A percentile compares a stretch with the other conserved stretches of the same genome.
Conservation (phyloP, 2,797 vertebrate genomes). For the Threskiornis aethiopicus region DNA sequence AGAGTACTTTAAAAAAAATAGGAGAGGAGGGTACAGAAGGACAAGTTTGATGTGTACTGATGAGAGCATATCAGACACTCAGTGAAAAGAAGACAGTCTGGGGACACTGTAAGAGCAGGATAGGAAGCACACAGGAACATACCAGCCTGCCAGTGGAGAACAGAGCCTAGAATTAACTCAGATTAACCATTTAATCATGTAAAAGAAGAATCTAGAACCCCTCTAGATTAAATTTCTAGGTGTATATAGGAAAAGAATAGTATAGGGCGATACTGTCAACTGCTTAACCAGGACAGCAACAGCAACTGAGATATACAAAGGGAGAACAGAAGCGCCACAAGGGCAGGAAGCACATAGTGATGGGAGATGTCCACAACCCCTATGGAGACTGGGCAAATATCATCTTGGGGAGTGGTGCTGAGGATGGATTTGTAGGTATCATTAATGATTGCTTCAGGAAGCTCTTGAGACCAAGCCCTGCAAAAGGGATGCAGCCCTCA, state of each 20-base stretch:
- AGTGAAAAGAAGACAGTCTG: neutral
- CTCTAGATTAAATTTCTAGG: neutral
- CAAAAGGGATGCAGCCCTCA: neutral
- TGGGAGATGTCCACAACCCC: neutral
- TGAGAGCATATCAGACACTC: neutral
- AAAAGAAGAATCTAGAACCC: neutral
- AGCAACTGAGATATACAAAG: neutral
- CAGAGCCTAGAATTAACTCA: neutral
- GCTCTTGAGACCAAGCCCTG: neutral
- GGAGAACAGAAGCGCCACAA: neutral
- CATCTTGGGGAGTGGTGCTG: neutral
- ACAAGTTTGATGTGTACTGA: neutral
- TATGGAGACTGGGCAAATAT: neutral
- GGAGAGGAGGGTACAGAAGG: neutral
- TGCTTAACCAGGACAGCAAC: neutral
- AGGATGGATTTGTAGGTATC: neutral
- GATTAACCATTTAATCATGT: neutral
- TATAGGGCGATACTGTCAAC: neutral
- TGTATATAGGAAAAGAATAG: neutral
- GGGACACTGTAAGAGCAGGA: neutral
- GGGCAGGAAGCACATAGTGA: neutral
- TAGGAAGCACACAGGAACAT: neutral
- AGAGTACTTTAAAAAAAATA: neutral
- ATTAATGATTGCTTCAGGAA: neutral
- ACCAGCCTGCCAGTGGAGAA: neutral